Evolutionary conservation across 2,113 vertebrate species (phyloP), one percentile per base, ranked within the genome.

Genomic region (Varanus salvator): DNA sequence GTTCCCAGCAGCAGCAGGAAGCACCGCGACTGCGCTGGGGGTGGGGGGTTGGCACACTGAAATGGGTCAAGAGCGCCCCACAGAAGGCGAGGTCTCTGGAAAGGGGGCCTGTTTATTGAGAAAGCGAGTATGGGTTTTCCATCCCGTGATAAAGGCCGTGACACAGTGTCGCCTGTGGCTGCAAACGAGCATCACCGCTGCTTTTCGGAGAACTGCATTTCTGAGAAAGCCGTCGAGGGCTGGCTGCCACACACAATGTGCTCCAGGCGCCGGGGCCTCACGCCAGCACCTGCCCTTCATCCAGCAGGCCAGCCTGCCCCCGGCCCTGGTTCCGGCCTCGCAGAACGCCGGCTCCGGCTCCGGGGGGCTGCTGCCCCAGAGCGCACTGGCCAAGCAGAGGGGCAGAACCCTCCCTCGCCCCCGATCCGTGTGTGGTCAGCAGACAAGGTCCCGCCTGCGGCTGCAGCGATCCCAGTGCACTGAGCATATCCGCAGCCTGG

Each of bases 141-240:
- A 17, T 64, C 86, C 48, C 50, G 14, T 29, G 52, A 82, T 21
- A 60, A 69, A 88, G 64, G 38, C 8, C 15, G 8, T 8, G 8
- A 72, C n/a, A 23, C 29, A 8, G 2, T 57, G 21, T 50, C 19
- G 68, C 15, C n/a, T 60, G 19, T 44, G 52, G 34, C 38, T 68
- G 60, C 52, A 88, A 74, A 83, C 3, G 66, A 25, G 5, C 8
- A 25, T 38, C 77, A 60, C 31, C 29, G 68, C 31, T 88, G 25
- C 68, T 15, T 72, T 74, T 82, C 68, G 82, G 44, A 82, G 50
- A 88, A 88, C 48, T 64, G 34, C 68, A 88, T 60, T 83, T 83
- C 69, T 68, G 44, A 74, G 69, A 87, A 83, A 75, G 54, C 44
- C 44, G 54, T 52, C 60, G 23, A n/a, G 38, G n/a, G 8, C 52